Conservation (phyloP, 2,888 invertebrate genomes). For the Ecliptopera silaceata region DNA sequence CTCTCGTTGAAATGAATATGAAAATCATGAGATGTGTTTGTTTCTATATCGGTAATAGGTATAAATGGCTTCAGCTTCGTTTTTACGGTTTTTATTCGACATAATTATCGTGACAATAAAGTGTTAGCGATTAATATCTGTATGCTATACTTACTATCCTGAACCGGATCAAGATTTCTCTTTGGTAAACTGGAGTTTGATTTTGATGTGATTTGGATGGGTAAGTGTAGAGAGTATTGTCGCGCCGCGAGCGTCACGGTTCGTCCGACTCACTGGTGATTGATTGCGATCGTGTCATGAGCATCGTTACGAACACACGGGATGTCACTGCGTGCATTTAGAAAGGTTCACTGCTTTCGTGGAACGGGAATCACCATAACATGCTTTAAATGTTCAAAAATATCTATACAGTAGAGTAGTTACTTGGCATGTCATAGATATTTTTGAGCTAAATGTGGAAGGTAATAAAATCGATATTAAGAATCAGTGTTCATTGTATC, state of each 20-base stretch:
- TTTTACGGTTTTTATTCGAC: conserved; percentile 14
- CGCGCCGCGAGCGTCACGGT: conserved; percentile 60
- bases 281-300: conserved; percentile 55
- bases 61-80: conserved; percentile 21
- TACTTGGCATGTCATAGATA: conserved; percentile 47
- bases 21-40: conserved; percentile 15
- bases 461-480: conserved; percentile 51
- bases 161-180: conserved; percentile 27
- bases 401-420: conserved; percentile 46
- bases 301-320: conserved; percentile 68
- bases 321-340: conserved; percentile 74
- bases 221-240: conserved; percentile 23
- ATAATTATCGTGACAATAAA: conserved; percentile 20
- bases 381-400: conserved; percentile 55
- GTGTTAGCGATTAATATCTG: conserved; percentile 20
- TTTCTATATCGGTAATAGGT: conserved; percentile 16
- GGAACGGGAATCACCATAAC: conserved; percentile 68
- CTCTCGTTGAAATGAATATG: not conserved
- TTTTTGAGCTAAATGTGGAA: conserved; percentile 58
- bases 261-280: conserved; percentile 78
- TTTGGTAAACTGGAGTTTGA: conserved; percentile 26
- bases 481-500: conserved; percentile 60
- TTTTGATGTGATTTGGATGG: conserved; percentile 32
- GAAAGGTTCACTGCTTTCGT: conserved; percentile 77
- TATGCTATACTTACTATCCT: conserved; percentile 20